Evolutionary conservation across 2,888 invertebrate species (phyloP).

Genomic region (Trissoscelio sp.): DNA sequence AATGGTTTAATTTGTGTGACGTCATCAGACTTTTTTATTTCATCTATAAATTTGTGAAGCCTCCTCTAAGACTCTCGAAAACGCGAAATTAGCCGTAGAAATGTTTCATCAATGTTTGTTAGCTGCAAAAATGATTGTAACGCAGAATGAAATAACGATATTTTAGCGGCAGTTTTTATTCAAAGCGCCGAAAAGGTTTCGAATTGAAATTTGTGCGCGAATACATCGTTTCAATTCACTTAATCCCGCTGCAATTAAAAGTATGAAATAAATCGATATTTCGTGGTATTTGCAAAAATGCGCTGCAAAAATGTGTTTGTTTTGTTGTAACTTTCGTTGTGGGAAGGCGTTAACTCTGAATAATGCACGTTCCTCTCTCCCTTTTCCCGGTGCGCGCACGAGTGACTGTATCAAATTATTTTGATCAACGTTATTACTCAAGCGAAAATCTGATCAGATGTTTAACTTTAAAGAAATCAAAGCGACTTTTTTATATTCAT

Average conservation of each 20-base stretch:
- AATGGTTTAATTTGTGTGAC: neutral
- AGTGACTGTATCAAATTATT: conserved; percentile 4
- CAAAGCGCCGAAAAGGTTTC: conserved; percentile 8
- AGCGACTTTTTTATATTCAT: too few relatives aligned
- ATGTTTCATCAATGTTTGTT: neutral
- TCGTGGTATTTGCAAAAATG: neutral
- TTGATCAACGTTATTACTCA: conserved; percentile 4
- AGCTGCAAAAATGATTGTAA: neutral
- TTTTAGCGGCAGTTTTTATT: conserved; percentile 5
- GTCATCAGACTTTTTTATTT: neutral
- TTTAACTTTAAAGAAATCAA: neutral
- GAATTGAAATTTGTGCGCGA: conserved; percentile 11
- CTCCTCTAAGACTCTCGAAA: neutral
- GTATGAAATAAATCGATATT: conserved; percentile 17
- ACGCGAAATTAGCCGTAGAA: neutral
- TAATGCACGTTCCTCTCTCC: neutral
- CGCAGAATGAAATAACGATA: conserved; percentile 11
- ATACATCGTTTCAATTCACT: conserved; percentile 14
- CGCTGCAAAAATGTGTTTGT: conserved; percentile 14
- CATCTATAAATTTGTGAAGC: neutral
- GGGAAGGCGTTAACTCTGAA: conserved; percentile 6
- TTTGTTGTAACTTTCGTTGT: conserved; percentile 12
- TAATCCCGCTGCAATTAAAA: conserved; percentile 25
- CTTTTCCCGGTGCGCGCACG: neutral
- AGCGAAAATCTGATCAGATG: neutral